These are phyloP conservation scores for Siphamia tubifer DNA, from an alignment of 2,113 vertebrate genomes.

Conservation along the genomic window DNA sequence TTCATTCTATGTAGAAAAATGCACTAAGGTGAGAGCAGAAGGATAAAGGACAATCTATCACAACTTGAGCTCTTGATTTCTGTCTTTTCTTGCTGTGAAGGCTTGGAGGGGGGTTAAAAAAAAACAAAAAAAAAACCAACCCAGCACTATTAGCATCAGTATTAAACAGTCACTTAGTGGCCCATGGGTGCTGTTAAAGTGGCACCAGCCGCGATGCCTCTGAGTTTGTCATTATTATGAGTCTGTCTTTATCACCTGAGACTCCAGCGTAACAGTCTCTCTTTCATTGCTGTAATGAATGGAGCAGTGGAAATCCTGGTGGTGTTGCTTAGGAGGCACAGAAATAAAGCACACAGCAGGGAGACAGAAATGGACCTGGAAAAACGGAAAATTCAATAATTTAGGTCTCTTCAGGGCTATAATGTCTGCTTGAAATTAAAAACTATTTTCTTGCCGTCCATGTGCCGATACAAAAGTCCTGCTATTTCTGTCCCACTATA, in stretches of 20 bases:
- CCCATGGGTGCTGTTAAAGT: not conserved
- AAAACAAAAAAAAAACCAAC: no score
- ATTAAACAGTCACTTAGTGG: not conserved
- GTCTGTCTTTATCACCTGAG: constrained; percentile 10
- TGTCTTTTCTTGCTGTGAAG: not conserved
- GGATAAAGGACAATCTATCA: not conserved
- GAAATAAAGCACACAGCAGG: constrained; percentile 7
- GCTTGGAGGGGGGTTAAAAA: not conserved
- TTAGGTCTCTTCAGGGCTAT: not conserved
- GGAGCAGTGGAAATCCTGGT: not conserved
- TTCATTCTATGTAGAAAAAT: not conserved
- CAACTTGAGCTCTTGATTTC: not conserved
- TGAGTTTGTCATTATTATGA: constrained; percentile 18
- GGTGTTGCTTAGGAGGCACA: constrained; percentile 3
- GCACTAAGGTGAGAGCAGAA: not conserved
- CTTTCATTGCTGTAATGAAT: not conserved
- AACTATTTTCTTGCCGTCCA: not conserved
- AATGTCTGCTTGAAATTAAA: not conserved
- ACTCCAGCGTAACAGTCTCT: constrained; percentile 4
- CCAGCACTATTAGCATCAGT: not conserved
- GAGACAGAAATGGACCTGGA: not conserved
- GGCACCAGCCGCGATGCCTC: not conserved
- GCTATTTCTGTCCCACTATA: not conserved
- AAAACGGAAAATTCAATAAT: constrained; percentile 4
- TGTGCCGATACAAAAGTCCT: not conserved